Percentiles rank a stretch among this genome's conserved stretches.
Evolutionary conservation across 2,797 vertebrate species (phyloP).

Genomic region (Lycodopsis pacificus): DNA sequence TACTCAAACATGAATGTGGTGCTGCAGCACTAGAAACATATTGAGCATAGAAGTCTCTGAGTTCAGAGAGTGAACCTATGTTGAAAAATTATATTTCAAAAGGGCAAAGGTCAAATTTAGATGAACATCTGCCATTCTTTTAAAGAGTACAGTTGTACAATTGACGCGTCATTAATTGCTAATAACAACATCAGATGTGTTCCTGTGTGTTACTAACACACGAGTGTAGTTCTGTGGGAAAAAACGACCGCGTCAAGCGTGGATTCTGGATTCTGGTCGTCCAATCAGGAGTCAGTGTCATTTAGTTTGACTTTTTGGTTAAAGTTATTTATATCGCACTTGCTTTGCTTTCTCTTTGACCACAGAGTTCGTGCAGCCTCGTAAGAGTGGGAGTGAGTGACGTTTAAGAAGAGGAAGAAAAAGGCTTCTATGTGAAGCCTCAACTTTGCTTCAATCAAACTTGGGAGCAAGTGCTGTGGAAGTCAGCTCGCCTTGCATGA

Average conservation of each 20-base stretch:
- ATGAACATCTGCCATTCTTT: background rate
- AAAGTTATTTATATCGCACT: constrained; percentile 16
- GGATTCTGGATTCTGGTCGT: constrained; percentile 12
- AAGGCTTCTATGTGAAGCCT: constrained; percentile 39
- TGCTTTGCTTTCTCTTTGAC: constrained; percentile 47
- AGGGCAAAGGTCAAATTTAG: constrained; percentile 28
- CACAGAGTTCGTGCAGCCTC: constrained; percentile 27
- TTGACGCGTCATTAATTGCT: background rate
- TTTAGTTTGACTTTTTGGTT: constrained; percentile 18
- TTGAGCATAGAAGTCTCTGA: constrained; percentile 14
- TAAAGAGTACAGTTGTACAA: background rate
- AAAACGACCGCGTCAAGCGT: background rate
- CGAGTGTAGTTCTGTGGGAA: constrained; percentile 4
- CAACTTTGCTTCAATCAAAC: constrained; percentile 57
- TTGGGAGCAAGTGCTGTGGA: constrained; percentile 36
- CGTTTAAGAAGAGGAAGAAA: background rate
- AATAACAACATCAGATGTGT: background rate
- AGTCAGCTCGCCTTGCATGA: constrained; percentile 44
- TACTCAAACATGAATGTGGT: constrained; percentile 74
- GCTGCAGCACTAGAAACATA: constrained; percentile 45
- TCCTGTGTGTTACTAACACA: background rate
- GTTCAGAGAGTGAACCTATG: constrained; percentile 12
- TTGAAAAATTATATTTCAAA: constrained; percentile 30
- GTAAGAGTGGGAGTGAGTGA: constrained; percentile 42
- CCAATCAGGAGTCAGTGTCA: background rate